Evolutionary conservation across 92 coral and sea anemone species (phyloP).

Genomic region (Epizoanthus stellaris): DNA sequence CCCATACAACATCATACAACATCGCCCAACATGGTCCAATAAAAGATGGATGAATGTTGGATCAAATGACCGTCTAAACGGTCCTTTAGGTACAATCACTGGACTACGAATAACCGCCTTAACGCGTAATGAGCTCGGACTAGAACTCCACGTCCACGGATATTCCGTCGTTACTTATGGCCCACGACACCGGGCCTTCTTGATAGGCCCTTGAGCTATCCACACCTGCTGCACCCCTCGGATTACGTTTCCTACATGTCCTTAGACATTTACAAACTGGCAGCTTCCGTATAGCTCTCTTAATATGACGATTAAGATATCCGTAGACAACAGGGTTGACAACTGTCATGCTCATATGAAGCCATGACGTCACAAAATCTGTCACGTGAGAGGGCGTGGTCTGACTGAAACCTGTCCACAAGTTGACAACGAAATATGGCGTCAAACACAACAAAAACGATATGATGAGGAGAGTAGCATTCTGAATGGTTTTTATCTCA

Average conservation of each 20-base stretch:
- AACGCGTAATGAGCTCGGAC: too few species aligned
- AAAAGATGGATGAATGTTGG: too few species aligned
- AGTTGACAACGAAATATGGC: constrained; percentile 75
- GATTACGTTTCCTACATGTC: constrained; percentile 35
- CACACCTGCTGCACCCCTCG: constrained; percentile 25
- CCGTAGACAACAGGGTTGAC: constrained; percentile 92
- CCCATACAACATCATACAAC: too few species aligned
- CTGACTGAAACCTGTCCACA: constrained; percentile 70
- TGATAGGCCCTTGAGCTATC: constrained; percentile 28
- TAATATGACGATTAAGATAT: constrained; percentile 83
- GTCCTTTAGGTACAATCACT: too few species aligned
- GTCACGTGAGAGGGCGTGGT: constrained; percentile 60
- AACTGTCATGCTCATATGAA: constrained; percentile 75
- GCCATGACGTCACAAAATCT: constrained; percentile 79
- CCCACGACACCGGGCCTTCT: constrained; percentile 30
- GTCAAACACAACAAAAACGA: constrained; percentile 70
- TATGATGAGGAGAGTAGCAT: constrained; percentile 66
- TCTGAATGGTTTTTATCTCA: constrained; percentile 85
- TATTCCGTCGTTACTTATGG: constrained; percentile 13
- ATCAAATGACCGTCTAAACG: too few species aligned
- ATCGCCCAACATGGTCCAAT: too few species aligned
- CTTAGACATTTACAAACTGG: constrained; percentile 53
- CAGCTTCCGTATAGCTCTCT: constrained; percentile 70
- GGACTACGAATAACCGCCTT: too few species aligned
- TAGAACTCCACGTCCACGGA: constrained; percentile 12